Evolutionary conservation across 2,888 invertebrate species (phyloP), one percentile per base, ranked within the genome.

Genomic region (Romanomermis culicivorax): DNA sequence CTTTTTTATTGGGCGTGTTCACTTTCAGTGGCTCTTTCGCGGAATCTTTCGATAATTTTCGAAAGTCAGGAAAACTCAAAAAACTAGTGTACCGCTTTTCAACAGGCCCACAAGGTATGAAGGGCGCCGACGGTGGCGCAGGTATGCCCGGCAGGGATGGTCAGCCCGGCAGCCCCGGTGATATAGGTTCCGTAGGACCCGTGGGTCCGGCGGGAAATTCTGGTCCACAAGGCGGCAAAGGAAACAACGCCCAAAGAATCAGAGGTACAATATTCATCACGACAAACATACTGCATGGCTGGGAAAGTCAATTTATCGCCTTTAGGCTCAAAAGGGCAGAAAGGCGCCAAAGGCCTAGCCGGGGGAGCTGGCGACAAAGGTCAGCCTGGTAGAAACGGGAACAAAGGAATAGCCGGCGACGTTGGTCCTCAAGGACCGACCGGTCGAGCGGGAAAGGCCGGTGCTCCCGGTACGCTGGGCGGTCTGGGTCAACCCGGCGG

Each of bases 101-200:
- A n/a, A 14, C 29, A 49, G 50, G 50, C 4, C 50, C 50, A 7
- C 50, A 49, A 20, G 50, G 50, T 27, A 49, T 49, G 50, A 49
- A 20, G 29, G 50, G 50, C 50, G 50, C 27, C 4, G 29, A 49
- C 20, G 50, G 50, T 27, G 11, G 29, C 4, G 27, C 25, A 27
- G 50, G 50, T 14, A 27, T 27, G 50, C 27, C 26, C 26, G 50
- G 50, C 7, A 25, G 11, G 11, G 50, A 49, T 27, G 50, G 50
- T 11, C 50, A 49, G 29, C 50, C 50, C 7, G 50, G 50, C 7
- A 25, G 4, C 4, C 27, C 50, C 11, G 50, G 50, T 25, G 27
- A 25, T 7, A 49, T 49, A 29, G 50, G 50, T 3, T 29, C 50
- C 11, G 14, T 20, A 7, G 50, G 50, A 17, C 50, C 50, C 7